phyloP scores from a whole-genome alignment of 2,888 invertebrate genomes.

The Hydrotaea diabolus region DNA sequence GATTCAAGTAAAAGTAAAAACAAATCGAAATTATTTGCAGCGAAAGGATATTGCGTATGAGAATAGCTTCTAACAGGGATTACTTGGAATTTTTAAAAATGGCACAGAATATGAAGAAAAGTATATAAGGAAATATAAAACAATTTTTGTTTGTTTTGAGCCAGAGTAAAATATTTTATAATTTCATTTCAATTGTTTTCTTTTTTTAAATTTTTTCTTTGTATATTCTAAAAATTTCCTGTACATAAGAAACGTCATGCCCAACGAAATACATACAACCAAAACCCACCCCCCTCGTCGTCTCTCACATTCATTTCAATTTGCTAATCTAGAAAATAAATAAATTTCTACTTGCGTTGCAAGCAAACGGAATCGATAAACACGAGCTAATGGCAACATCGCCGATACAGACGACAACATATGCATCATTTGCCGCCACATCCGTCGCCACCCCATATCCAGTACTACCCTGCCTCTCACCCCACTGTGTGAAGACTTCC shows the following conservation, averaged over 20 bases:
- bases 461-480: background rate
- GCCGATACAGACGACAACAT: background rate
- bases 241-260: too few relatives aligned
- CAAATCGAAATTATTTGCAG: background rate
- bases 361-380: slow-evolving; percentile 56
- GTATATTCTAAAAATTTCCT: too few relatives aligned
- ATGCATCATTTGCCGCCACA: background rate
- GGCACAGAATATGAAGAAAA: background rate
- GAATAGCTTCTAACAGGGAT: background rate
- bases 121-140: slow-evolving; percentile 34
- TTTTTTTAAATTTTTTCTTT: too few relatives aligned
- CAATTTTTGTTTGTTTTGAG: background rate
- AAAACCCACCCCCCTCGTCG: too few relatives aligned
- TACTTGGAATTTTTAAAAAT: background rate
- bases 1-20: background rate
- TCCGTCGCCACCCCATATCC: background rate
- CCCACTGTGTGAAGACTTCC: background rate
- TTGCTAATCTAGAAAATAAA: slow-evolving; percentile 44
- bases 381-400: slow-evolving; percentile 54
- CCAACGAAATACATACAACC: too few relatives aligned
- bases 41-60: background rate
- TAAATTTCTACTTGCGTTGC: slow-evolving; percentile 44
- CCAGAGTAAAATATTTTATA: too few relatives aligned
- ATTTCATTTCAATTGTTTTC: too few relatives aligned
- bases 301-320: slow-evolving; percentile 29